Conservation (phyloP, 2,797 vertebrate genomes). For the Melanotaenia boesemani region DNA sequence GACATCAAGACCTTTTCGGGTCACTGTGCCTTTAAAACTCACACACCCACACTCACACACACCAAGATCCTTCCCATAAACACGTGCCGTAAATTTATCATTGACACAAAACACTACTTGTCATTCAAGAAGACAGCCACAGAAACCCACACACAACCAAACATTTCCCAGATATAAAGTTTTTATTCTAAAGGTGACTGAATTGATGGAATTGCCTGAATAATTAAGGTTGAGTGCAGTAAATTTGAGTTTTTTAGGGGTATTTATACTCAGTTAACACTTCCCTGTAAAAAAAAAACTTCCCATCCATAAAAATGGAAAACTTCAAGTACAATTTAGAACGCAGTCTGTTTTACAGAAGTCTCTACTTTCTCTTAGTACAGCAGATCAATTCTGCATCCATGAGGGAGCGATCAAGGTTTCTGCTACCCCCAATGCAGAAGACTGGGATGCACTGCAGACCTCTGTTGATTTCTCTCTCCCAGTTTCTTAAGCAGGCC, state of each 20-base stretch:
- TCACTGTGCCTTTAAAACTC: slow-evolving; percentile 56
- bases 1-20: slow-evolving; percentile 69
- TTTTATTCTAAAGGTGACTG: background rate
- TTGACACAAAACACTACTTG: slow-evolving; percentile 52
- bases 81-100: slow-evolving; percentile 79
- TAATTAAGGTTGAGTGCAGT: background rate
- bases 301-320: background rate
- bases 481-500: background rate
- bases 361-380: background rate
- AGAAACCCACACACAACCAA: background rate
- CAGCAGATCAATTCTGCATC: background rate
- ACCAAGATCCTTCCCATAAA: slow-evolving; percentile 33
- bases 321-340: background rate
- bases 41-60: slow-evolving; percentile 6
- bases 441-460: background rate
- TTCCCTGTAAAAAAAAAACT: no score
- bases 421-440: no score
- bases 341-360: background rate
- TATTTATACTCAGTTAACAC: background rate
- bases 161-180: background rate
- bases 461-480: background rate
- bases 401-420: background rate
- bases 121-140: slow-evolving; percentile 24
- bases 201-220: background rate
- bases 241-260: background rate